These are phyloP conservation scores for Ditula angustiorana DNA, from an alignment of 2,888 invertebrate species.

Conservation along the genomic window DNA sequence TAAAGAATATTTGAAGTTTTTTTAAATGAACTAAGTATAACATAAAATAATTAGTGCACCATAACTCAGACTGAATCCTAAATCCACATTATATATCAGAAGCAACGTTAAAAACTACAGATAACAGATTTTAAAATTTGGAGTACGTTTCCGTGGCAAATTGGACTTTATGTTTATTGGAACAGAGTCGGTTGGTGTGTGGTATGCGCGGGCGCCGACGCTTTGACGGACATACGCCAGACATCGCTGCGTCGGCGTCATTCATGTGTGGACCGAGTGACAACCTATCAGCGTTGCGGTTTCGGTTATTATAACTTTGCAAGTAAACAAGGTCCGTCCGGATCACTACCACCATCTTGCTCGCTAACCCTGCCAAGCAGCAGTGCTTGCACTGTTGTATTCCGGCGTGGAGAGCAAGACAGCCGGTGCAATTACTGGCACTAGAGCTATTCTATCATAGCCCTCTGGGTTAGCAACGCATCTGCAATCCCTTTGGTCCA, in stretches of 20 bases:
- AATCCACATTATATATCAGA: not conserved
- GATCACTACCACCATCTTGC: too few relatives aligned
- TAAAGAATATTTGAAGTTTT: too few relatives aligned
- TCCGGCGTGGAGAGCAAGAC: too few relatives aligned
- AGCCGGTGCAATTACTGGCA: too few relatives aligned
- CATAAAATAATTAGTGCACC: not conserved
- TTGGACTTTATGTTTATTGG: not conserved
- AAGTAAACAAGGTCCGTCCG: not conserved
- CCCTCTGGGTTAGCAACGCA: too few relatives aligned
- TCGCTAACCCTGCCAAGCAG: too few relatives aligned
- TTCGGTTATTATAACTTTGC: too few relatives aligned
- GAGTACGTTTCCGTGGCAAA: not conserved
- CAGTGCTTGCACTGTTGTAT: too few relatives aligned
- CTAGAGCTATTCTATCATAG: too few relatives aligned
- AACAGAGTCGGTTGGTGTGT: conserved; percentile 11
- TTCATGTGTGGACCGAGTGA: conserved; percentile 45
- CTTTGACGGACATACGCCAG: conserved; percentile 60
- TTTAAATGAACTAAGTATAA: not conserved
- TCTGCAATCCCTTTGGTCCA: too few relatives aligned
- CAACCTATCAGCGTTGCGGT: conserved; percentile 30
- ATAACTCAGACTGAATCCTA: not conserved
- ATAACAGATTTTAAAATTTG: not conserved
- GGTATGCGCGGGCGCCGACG: conserved; percentile 46
- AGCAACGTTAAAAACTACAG: conserved; percentile 23
- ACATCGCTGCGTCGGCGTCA: conserved; percentile 46